phyloP scores from a whole-genome alignment of 2,888 invertebrate species.

The Leptothorax acervorum region DNA sequence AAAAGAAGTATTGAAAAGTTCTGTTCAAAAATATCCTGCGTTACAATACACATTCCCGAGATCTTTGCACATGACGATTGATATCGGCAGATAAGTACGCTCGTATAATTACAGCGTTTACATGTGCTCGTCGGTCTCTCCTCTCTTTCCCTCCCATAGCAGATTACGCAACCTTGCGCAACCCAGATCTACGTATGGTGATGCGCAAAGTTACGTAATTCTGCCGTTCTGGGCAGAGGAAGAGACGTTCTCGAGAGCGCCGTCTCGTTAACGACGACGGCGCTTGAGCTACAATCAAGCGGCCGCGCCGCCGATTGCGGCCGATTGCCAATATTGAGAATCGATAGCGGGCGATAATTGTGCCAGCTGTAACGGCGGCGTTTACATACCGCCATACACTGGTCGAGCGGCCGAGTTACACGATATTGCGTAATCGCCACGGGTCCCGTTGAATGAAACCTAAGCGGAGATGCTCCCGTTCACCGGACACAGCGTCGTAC shows the following conservation, averaged over 20 bases:
- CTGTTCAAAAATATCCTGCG: background rate
- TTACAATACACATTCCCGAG: background rate
- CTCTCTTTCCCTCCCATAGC: background rate
- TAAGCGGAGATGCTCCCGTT: slow-evolving; percentile 18
- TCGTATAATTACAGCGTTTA: slow-evolving; percentile 29
- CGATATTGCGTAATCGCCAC: slow-evolving; percentile 60
- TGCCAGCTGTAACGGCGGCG: slow-evolving; percentile 46
- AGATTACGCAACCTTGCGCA: slow-evolving; percentile 39
- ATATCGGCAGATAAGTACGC: slow-evolving; percentile 27
- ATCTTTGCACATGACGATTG: slow-evolving; percentile 20
- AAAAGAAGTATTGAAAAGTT: background rate
- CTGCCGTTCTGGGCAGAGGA: slow-evolving; percentile 2
- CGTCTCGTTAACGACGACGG: slow-evolving; percentile 33
- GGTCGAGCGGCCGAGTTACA: slow-evolving; percentile 49
- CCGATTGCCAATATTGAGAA: slow-evolving; percentile 50
- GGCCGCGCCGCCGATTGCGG: slow-evolving; percentile 21
- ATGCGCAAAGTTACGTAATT: slow-evolving; percentile 17
- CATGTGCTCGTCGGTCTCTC: background rate
- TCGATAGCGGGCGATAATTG: slow-evolving; percentile 52
- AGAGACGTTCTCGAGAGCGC: slow-evolving; percentile 21
- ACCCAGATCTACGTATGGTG: slow-evolving; percentile 39
- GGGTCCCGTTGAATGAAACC: slow-evolving; percentile 28
- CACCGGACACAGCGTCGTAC: background rate
- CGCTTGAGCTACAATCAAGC: slow-evolving; percentile 30
- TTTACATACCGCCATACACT: slow-evolving; percentile 28